Percentiles rank a stretch among this genome's conserved stretches.
Conservation (phyloP, 2,113 vertebrate species). For the Zootoca vivipara region DNA sequence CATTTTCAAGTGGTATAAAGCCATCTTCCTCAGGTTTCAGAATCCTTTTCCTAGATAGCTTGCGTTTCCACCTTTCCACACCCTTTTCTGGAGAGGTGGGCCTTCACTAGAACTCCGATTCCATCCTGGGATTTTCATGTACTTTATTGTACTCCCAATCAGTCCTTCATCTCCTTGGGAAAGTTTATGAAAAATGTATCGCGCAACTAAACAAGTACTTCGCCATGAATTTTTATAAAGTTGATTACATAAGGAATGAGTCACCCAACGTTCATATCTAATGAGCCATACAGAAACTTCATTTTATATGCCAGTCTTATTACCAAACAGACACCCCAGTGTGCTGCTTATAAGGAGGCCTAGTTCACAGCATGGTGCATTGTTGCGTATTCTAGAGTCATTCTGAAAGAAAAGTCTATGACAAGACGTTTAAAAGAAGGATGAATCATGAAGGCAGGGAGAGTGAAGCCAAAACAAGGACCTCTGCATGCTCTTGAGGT, state of each 20-base stretch:
- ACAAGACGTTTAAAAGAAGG: neutral
- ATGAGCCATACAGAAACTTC: neutral
- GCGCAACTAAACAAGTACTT: neutral
- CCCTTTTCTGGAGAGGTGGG: neutral
- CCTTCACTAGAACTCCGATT: neutral
- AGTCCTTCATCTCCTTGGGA: neutral
- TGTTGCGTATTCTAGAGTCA: neutral
- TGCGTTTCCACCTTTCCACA: neutral
- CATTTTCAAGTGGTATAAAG: neutral
- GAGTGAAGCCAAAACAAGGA: neutral
- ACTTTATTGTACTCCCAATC: neutral
- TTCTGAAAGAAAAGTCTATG: neutral
- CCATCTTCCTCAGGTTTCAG: neutral
- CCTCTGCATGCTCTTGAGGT: too few species aligned
- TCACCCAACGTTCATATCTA: slow-evolving; percentile 22
- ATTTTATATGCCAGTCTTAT: neutral
- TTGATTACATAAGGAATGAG: slow-evolving; percentile 25
- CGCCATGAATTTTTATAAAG: neutral
- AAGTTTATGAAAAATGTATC: slow-evolving; percentile 7
- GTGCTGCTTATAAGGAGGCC: slow-evolving; percentile 5
- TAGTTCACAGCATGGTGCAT: neutral
- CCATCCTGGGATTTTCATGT: neutral
- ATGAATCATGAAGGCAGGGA: neutral
- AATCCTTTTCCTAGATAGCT: neutral
- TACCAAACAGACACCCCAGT: neutral